Evolutionary conservation across 2,888 invertebrate genomes (phyloP).

Genomic region (Noctuana brunneofusca): DNA sequence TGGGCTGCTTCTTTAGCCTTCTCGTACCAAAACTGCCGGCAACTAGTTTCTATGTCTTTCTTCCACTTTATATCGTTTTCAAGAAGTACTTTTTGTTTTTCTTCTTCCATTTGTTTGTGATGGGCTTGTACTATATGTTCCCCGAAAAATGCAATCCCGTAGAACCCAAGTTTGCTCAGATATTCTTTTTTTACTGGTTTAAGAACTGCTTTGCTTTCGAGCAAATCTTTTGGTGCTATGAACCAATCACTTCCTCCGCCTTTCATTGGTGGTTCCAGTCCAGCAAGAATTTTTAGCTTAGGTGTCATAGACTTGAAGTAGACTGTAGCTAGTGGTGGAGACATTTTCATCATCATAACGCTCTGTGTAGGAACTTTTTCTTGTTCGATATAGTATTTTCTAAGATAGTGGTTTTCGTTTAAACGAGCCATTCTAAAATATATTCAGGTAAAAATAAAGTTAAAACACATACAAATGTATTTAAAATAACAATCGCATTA

Average conservation of each 20-base stretch:
- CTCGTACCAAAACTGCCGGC: constrained; percentile 49
- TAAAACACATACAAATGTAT: background rate
- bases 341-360: constrained; percentile 65
- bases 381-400: constrained; percentile 62
- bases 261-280: constrained; percentile 65
- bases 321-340: constrained; percentile 59
- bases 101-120: constrained; percentile 49
- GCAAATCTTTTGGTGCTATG: constrained; percentile 60
- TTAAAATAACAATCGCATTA: no score
- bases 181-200: constrained; percentile 59
- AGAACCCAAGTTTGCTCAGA: constrained; percentile 55
- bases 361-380: constrained; percentile 70
- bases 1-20: constrained; percentile 46
- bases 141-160: constrained; percentile 57
- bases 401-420: constrained; percentile 61
- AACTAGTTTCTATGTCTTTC: constrained; percentile 44
- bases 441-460: background rate
- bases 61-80: constrained; percentile 62
- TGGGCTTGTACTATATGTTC: constrained; percentile 50
- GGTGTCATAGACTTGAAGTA: constrained; percentile 70
- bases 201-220: constrained; percentile 58
- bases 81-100: constrained; percentile 48
- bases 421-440: constrained; percentile 17
- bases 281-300: constrained; percentile 63
- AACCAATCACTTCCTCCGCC: constrained; percentile 72